These are phyloP conservation scores for Philotrypesis tridentata DNA, from an alignment of 1,140 invertebrate species.

Conservation along the genomic window DNA sequence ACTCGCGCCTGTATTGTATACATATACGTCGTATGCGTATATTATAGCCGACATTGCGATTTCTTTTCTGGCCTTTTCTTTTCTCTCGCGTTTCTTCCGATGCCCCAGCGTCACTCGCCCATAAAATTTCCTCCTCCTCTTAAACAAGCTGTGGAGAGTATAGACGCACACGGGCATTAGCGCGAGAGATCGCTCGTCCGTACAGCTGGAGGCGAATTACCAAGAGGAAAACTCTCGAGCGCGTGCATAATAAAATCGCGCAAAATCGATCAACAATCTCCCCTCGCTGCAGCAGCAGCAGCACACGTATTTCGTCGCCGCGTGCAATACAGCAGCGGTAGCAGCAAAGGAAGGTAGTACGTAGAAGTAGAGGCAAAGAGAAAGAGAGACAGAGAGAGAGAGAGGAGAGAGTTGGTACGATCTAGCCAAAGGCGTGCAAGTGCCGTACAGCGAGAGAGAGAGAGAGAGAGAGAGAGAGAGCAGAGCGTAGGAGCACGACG, in stretches of 20 bases:
- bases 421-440: constrained; percentile 9
- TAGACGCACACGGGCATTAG: not conserved
- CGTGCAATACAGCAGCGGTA: too few relatives aligned
- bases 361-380: too few relatives aligned
- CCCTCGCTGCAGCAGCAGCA: not conserved
- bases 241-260: not conserved
- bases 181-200: not conserved
- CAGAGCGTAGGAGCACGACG: constrained; percentile 27
- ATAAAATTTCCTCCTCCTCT: too few relatives aligned
- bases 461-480: too few relatives aligned
- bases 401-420: too few relatives aligned
- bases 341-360: not conserved
- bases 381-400: too few relatives aligned
- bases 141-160: too few relatives aligned
- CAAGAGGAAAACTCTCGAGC: not conserved
- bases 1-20: not conserved
- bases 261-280: constrained; percentile 17
- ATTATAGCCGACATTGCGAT: not conserved
- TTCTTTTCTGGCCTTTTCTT: too few relatives aligned
- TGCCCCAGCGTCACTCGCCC: too few relatives aligned
- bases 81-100: not conserved
- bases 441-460: not conserved
- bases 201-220: not conserved
- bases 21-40: not conserved
- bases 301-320: not conserved